These are phyloP conservation scores for Smutsia gigantea DNA, from an alignment of 2,797 vertebrate genomes.

Conservation along the genomic window DNA sequence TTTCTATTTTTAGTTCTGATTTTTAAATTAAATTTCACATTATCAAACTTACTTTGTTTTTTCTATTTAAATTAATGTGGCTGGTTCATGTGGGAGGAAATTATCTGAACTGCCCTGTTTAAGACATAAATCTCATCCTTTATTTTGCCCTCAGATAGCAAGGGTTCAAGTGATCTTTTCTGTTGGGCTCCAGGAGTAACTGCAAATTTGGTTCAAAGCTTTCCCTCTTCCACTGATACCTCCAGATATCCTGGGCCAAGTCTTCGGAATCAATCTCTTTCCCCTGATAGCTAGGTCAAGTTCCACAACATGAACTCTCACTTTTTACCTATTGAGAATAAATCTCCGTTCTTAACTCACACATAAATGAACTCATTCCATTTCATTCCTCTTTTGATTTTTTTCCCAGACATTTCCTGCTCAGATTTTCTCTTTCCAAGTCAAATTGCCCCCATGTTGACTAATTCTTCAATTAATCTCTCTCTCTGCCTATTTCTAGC, in stretches of 20 bases:
- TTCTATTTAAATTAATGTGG: neutral
- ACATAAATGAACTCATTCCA: conserved; percentile 46
- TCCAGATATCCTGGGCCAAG: neutral
- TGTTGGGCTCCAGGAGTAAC: conserved; percentile 3
- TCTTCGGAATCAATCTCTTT: conserved; percentile 40
- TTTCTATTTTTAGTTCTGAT: conserved; percentile 1
- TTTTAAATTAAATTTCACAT: conserved; percentile 52
- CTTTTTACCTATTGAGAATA: conserved; percentile 50
- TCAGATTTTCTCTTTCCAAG: conserved; percentile 57
- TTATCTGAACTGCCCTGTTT: neutral
- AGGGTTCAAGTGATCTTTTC: conserved; percentile 19
- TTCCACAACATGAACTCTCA: conserved; percentile 39
- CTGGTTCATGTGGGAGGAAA: neutral
- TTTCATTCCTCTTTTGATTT: neutral
- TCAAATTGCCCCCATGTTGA: conserved; percentile 69
- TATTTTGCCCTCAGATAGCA: conserved; percentile 28
- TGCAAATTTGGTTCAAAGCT: conserved; percentile 14
- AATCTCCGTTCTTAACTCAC: conserved; percentile 51
- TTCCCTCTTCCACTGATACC: neutral
- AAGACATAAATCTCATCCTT: conserved; percentile 11
- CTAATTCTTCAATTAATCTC: conserved; percentile 70
- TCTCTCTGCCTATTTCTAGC: conserved; percentile 68
- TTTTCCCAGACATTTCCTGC: neutral
- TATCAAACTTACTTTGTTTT: neutral
- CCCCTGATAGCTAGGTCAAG: conserved; percentile 29